Conservation (phyloP, 1,140 invertebrate species). For the Heliconius himera region DNA sequence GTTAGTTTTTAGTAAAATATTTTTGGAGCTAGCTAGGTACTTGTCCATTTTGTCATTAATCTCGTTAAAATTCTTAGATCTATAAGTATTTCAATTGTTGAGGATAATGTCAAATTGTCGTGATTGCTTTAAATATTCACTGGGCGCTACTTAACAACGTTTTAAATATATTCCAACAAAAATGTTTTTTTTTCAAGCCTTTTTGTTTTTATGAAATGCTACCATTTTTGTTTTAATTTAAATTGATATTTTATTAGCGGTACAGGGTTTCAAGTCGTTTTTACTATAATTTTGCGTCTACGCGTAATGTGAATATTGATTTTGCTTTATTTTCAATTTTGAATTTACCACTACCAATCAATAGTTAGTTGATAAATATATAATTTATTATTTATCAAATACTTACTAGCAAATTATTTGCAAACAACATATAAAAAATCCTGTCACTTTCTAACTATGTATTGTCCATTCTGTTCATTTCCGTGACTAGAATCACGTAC, state of each 20-base stretch:
- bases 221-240: too few species aligned
- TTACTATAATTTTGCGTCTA: background rate
- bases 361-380: background rate
- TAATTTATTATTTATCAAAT: background rate
- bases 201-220: background rate
- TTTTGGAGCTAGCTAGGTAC: too few species aligned
- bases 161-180: background rate
- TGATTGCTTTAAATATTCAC: background rate
- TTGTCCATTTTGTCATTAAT: background rate
- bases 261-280: too few species aligned
- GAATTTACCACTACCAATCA: background rate
- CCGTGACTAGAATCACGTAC: conserved; percentile 2
- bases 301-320: background rate
- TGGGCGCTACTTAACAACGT: background rate
- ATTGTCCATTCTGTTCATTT: background rate
- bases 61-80: background rate
- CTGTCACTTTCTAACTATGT: background rate
- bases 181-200: background rate
- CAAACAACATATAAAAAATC: background rate
- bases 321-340: background rate
- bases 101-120: background rate
- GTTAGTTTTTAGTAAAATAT: too few species aligned
- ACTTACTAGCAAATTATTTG: background rate
- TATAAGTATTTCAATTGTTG: background rate
- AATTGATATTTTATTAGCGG: too few species aligned